Base-by-base conservation (phyloP, 92 coral and sea anemone genomes). In the Pocillopora meandrina region DNA sequence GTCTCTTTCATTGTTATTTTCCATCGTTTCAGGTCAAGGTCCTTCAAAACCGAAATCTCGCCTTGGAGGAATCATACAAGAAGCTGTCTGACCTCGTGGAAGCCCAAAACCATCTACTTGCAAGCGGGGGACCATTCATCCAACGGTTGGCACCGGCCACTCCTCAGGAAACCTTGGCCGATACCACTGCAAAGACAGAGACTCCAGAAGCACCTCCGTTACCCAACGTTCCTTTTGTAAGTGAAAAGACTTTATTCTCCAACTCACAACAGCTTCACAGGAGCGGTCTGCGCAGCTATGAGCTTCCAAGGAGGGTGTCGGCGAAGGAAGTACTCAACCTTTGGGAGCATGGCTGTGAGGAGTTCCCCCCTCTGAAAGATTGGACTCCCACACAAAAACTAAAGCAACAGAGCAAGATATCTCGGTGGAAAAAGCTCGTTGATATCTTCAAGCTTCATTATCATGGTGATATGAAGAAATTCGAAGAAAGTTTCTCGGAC, bases 361-460 rank as follows among this genome's bases (percentile, higher is more conserved):
- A 92, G 18, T 92, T 94, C 65, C 99, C 99, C 16, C 99, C 99
- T 16, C 63, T 97, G 70, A 97, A 94, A 79, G 94, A 94, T 71
- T 97, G 99, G 99, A 92, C 98, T 5, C 97, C 98, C 0, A 92
- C 95, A 11, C 98, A 97, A 76, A 97, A 97, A 71, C 92, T 95
- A 0, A 90, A 90, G 76, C 99, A 97, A 62, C 95, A 91, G 81
- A 90, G 95, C 80, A 92, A 92, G 85, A 92, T 97, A 21, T 92
- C 96, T 9, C 89, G 95, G 67, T 91, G 98, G 92, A 95, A 93
- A 73, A 93, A 95, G 77, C 84, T 97, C 68, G 99, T 93, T 58
- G 96, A 94, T 71, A 97, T 97, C 23, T 97, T 92, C 84, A 94
- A 92, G 85, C 86, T 79, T 80, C 97, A 92, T 35, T 97, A 95